A percentile compares a stretch with the other conserved stretches of the same genome.
Evolutionary conservation across 2,113 vertebrate species (phyloP).

Genomic region (Eurystomus gularis): DNA sequence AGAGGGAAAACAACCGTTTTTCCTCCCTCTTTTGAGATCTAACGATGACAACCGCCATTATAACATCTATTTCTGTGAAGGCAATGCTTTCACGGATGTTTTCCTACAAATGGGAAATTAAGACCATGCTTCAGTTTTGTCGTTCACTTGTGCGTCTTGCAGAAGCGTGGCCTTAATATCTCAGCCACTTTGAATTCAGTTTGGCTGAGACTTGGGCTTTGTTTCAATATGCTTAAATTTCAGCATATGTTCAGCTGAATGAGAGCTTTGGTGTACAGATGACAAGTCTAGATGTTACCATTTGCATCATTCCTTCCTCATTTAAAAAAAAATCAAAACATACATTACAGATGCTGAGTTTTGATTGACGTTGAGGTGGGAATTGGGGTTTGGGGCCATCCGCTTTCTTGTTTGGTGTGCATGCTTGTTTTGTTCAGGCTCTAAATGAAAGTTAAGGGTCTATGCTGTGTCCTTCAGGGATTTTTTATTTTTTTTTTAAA

Average conservation of each 20-base stretch:
- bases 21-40: neutral
- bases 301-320: constrained; percentile 19
- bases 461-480: neutral
- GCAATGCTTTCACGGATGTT: rapidly evolving
- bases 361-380: neutral
- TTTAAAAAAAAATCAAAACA: constrained; percentile 34
- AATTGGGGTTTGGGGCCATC: neutral
- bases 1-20: neutral
- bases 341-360: constrained; percentile 20
- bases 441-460: constrained; percentile 1
- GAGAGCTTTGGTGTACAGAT: constrained; percentile 34
- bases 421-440: neutral
- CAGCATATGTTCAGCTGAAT: neutral
- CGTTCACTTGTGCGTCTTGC: neutral
- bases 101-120: neutral
- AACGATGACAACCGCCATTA: neutral
- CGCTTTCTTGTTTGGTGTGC: neutral
- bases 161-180: neutral
- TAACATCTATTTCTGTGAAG: rapidly evolving
- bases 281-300: constrained; percentile 35
- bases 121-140: neutral
- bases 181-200: neutral
- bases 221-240: constrained; percentile 31
- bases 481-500: neutral
- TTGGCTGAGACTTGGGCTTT: neutral